Evolutionary conservation across 1,140 invertebrate genomes (phyloP), one percentile per base, ranked within the genome.

Genomic region (Drosophila sp.): DNA sequence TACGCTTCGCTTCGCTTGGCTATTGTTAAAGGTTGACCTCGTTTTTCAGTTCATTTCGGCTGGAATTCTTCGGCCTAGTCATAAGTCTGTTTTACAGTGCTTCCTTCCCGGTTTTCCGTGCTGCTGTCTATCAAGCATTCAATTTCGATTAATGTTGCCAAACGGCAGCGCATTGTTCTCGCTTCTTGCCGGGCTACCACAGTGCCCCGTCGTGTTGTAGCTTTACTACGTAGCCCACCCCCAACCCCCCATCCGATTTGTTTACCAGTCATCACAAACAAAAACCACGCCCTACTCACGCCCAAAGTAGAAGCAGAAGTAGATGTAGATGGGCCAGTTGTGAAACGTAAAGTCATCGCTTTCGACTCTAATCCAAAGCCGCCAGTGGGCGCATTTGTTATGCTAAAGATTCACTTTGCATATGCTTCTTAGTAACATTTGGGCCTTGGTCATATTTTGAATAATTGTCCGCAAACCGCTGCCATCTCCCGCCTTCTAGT

Each of bases 71-170:
- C 11, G 2, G n/a, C 5, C 38, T n/a, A 14, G 14, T n/a, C 29
- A 7, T 34, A 3, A 11, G 43, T 45, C 18, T 57, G 29, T 48
- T 53, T 63, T 70, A 16, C 78, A 81, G 71, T 67, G 79, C 14
- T 73, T 80, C 76, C 80, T 83, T 76, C 59, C 69, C 57, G 40
- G 40, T 14, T 56, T 56, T 78, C 73, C 69, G 62, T 61, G 48
- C 79, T 62, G 57, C 79, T 62, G 57, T 4, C 38, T 40, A 61
- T 81, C 72, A 64, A 53, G 45, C 66, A 78, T 79, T 83, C 61
- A 69, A 62, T 64, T 81, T 86, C 78, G 82, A 87, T 86, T 87
- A 81, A 86, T 86, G 71, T 76, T 74, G 78, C 81, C 74, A 64
- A 78, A 77, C 36, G 75, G 41, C 38, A 43, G 29, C 45, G 48